Evolutionary conservation across 1,140 invertebrate genomes (phyloP).

Genomic region (Trichonephila clavata): DNA sequence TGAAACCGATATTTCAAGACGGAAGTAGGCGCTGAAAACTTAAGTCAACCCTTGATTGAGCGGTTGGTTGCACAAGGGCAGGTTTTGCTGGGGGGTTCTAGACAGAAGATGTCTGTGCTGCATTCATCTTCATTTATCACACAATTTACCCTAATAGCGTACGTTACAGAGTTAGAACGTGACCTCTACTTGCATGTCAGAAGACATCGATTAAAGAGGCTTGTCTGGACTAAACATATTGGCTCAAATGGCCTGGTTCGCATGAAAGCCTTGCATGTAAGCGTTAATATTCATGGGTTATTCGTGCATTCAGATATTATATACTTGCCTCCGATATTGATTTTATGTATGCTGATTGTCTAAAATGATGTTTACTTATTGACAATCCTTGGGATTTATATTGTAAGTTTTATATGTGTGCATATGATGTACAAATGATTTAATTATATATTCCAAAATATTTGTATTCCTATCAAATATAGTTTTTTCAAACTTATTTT

Average conservation of each 20-base stretch:
- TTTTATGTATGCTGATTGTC: not conserved
- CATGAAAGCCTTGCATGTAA: not conserved
- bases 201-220: constrained; percentile 12
- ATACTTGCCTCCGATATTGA: not conserved
- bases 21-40: constrained; percentile 10
- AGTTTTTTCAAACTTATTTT: too few species aligned
- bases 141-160: constrained; percentile 23
- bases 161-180: not conserved
- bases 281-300: not conserved
- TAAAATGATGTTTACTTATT: too few species aligned
- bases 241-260: not conserved
- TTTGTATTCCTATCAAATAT: too few species aligned
- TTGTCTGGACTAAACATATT: not conserved
- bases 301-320: not conserved
- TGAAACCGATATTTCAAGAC: not conserved
- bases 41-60: not conserved
- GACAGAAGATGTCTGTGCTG: not conserved
- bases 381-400: too few species aligned
- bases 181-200: not conserved
- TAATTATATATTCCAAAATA: too few species aligned
- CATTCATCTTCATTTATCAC: constrained; percentile 35
- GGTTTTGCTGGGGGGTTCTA: not conserved
- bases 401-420: too few species aligned
- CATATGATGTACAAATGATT: too few species aligned
- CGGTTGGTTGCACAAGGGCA: not conserved